phyloP scores from a whole-genome alignment of 2,797 vertebrate species.

The Dermochelys coriacea region DNA sequence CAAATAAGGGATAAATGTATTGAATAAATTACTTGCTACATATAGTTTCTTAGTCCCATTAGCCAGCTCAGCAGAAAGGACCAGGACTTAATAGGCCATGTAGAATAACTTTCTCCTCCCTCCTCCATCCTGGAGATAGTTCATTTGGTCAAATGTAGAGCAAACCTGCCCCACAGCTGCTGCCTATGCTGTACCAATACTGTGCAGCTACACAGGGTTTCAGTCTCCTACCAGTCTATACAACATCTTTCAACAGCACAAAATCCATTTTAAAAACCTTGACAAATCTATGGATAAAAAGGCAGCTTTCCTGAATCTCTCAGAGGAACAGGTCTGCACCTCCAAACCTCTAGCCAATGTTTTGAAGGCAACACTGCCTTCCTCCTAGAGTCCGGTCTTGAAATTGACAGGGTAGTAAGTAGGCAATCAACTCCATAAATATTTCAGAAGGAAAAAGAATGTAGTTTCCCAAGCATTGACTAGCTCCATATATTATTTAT shows the following conservation, averaged over 20 bases:
- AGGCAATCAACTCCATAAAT: conserved; percentile 81
- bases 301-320: conserved; percentile 18
- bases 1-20: background rate
- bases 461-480: conserved; percentile 78
- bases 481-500: conserved; percentile 83
- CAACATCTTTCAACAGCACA: background rate
- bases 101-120: background rate
- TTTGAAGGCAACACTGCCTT: conserved; percentile 36
- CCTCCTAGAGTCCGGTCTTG: conserved; percentile 33
- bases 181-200: background rate
- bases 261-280: conserved; percentile 1
- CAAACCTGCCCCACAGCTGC: background rate
- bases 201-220: background rate
- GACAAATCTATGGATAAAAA: background rate
- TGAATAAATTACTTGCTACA: background rate
- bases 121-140: background rate
- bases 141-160: background rate
- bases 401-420: conserved; percentile 80
- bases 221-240: background rate
- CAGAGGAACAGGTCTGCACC: conserved; percentile 27
- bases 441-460: conserved; percentile 81
- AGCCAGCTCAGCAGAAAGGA: background rate
- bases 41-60: background rate
- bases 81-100: background rate
- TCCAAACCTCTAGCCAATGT: conserved; percentile 4